Percentiles rank a stretch among this genome's conserved stretches.
Evolutionary conservation across 2,797 vertebrate genomes (phyloP).

Genomic region (Ibycter americanus): DNA sequence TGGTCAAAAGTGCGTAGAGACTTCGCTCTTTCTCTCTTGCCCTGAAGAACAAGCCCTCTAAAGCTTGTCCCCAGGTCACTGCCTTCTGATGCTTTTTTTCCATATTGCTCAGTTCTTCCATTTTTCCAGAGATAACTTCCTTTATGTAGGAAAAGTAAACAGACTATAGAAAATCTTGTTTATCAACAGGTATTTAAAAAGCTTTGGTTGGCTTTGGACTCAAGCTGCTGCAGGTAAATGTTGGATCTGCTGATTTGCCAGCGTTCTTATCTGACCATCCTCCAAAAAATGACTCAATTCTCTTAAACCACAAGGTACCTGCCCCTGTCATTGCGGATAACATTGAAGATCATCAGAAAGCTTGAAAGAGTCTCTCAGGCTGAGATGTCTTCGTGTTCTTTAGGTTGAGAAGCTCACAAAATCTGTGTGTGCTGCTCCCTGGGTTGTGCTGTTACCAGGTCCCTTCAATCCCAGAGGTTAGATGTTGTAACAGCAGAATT

Average conservation of each 20-base stretch:
- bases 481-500: background rate
- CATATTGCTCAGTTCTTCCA: accelerated
- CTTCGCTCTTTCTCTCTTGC: accelerated
- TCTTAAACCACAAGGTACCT: background rate
- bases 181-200: background rate
- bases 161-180: background rate
- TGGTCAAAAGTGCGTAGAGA: accelerated
- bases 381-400: background rate
- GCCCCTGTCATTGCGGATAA: background rate
- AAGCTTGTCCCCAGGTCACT: background rate
- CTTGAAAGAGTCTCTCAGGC: background rate
- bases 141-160: background rate
- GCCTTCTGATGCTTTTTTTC: background rate
- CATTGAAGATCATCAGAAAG: background rate
- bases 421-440: background rate
- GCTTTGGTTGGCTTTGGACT: background rate
- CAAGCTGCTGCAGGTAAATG: background rate
- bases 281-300: background rate
- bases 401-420: background rate
- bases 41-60: background rate
- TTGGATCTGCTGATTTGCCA: background rate
- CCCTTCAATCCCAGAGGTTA: background rate
- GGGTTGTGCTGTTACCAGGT: background rate
- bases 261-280: accelerated
- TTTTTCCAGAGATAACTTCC: background rate